These are phyloP conservation scores for Phocides pigmalion DNA, from an alignment of 1,140 invertebrate genomes.

Conservation along the genomic window DNA sequence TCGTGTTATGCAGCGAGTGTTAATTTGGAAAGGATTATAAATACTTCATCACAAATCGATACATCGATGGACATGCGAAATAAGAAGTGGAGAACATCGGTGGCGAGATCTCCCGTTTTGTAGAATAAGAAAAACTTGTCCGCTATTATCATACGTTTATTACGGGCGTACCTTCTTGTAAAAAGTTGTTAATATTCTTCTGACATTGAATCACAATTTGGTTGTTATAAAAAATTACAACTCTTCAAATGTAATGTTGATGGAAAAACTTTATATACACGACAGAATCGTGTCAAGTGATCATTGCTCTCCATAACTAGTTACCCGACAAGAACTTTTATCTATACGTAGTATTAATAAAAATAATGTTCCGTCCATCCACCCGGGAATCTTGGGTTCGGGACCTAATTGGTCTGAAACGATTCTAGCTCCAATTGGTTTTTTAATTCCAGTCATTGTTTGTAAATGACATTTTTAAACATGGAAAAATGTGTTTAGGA, in stretches of 20 bases:
- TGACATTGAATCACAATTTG: conserved; percentile 8
- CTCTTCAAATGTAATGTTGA: background rate
- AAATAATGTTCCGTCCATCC: no score
- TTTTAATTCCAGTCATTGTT: no score
- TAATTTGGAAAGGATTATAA: conserved; percentile 52
- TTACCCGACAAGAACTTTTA: no score
- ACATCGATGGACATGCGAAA: conserved; percentile 6
- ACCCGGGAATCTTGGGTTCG: no score
- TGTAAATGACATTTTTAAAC: no score
- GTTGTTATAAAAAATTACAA: background rate
- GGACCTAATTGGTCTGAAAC: no score
- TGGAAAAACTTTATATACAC: background rate
- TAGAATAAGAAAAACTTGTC: conserved; percentile 23
- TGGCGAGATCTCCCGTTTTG: conserved; percentile 13
- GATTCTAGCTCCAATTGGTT: no score
- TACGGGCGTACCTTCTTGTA: conserved; percentile 10
- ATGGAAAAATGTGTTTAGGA: no score
- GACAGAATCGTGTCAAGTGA: background rate
- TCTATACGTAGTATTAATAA: no score
- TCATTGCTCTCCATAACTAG: background rate
- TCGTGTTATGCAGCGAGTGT: conserved; percentile 38
- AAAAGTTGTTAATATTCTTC: conserved; percentile 9
- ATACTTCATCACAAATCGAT: conserved; percentile 38
- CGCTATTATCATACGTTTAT: conserved; percentile 24
- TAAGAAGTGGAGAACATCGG: conserved; percentile 3